Evolutionary conservation across 2,797 vertebrate species (phyloP).

Genomic region (Smutsia gigantea): DNA sequence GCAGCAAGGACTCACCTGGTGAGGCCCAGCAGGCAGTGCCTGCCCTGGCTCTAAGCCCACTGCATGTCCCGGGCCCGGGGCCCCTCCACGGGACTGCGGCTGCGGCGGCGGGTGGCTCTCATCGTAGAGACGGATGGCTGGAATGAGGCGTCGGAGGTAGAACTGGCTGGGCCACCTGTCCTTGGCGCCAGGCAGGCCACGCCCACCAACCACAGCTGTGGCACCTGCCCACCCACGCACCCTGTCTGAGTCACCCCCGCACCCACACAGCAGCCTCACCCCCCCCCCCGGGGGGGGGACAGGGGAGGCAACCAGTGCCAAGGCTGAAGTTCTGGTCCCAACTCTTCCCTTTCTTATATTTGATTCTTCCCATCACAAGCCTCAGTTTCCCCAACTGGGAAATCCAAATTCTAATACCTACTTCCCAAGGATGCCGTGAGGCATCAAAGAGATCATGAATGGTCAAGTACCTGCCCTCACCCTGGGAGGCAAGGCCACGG

Average conservation of each 20-base stretch:
- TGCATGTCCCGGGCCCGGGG: conserved; percentile 45
- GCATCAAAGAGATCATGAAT: not conserved
- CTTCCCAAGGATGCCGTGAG: not conserved
- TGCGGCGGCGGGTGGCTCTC: not conserved
- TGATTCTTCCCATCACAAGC: not conserved
- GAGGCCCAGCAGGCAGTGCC: not conserved
- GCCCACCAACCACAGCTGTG: conserved; percentile 28
- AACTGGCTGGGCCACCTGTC: conserved; percentile 87
- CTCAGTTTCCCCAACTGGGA: not conserved
- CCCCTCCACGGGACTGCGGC: not conserved
- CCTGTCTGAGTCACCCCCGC: conserved; percentile 67
- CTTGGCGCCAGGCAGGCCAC: conserved; percentile 69
- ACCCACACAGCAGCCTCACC: conserved; percentile 44
- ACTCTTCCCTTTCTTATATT: not conserved
- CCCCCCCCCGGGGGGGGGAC: not conserved
- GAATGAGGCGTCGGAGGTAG: conserved; percentile 82
- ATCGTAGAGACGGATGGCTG: conserved; percentile 73
- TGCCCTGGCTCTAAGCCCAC: conserved; percentile 48
- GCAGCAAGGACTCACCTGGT: conserved; percentile 53
- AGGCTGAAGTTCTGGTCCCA: not conserved
- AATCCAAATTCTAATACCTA: not conserved
- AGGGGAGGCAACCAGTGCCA: not conserved
- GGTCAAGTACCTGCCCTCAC: not conserved
- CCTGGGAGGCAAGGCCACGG: not conserved
- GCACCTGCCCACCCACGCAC: conserved; percentile 44